Evolutionary conservation across 2,888 invertebrate genomes (phyloP).

Genomic region (Merodon equestris): DNA sequence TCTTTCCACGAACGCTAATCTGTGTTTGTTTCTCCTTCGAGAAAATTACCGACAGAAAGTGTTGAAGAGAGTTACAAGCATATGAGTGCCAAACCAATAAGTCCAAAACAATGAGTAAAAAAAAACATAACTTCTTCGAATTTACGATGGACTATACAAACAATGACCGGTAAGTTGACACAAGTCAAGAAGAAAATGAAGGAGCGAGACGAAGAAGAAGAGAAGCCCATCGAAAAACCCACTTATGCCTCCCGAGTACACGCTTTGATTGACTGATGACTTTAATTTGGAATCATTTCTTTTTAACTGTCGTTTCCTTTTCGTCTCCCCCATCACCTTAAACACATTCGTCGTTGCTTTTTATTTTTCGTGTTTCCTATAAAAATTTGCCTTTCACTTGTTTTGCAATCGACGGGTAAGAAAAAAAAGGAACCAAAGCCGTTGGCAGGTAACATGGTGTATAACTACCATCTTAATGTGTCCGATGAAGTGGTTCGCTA

Average conservation of each 20-base stretch:
- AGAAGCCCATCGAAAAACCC: neutral
- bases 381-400: constrained; percentile 65
- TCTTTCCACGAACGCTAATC: no score
- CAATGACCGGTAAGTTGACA: no score
- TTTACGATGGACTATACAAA: no score
- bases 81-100: no score
- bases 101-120: no score
- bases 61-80: no score
- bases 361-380: constrained; percentile 42
- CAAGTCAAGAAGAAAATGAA: no score
- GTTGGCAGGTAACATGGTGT: constrained; percentile 17
- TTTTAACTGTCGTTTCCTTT: neutral
- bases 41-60: no score
- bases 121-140: no score
- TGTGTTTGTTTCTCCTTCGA: no score
- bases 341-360: constrained; percentile 11
- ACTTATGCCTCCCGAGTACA: constrained; percentile 34
- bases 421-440: no score
- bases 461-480: constrained; percentile 47
- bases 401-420: constrained; percentile 61
- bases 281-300: constrained; percentile 43
- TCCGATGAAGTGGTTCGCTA: constrained; percentile 49
- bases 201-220: neutral
- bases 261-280: constrained; percentile 47
- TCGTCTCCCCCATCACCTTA: neutral